Base-by-base conservation (phyloP, 2,797 vertebrate genomes). In the Channallabes apus region DNA sequence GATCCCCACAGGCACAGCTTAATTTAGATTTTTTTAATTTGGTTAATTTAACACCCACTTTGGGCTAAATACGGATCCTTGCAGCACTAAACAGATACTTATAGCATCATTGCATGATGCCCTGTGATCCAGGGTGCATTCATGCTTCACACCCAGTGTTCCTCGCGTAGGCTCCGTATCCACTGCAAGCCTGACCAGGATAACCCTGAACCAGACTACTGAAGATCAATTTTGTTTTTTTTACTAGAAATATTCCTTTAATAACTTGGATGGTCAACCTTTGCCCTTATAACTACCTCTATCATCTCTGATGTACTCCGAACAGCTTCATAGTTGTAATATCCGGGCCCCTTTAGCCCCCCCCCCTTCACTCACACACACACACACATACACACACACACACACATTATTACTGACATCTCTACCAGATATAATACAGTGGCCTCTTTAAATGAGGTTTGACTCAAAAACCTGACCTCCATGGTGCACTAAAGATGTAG, bases 371-470 rank as follows among this genome's bases (percentile, higher is more conserved):
- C 54, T n/a, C n/a, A 41, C 32, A 62, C 20, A 61, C 77, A 64
- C 35, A 15, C 54, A 41, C 32, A 62, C 18, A 61, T 59, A 64
- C 68, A 8, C 68, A 12, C 9, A 12, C 38, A 15, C 54, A 41
- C 32, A 62, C 20, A 61, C 77, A 64, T 64, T 41, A 80, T 80
- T 64, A 80, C 59, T 46, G 35, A 46, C 22, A n/a, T 41, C 59
- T 46, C 14, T 58, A 32, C 29, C 24, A 46, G 35, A 27, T 18
- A 12, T 15, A 46, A 80, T 20, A 4, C 61, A 29, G 24, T 46
- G 17, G 58, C 38, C 61, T 64, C 38, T 80, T 65, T 64, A 64
- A 80, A 65, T 80, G 38, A 80, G 78, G 61, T 80, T 65, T 61
- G 24, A 64, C 35, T 41, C 35, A 17, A 64, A 80, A 35, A 77